phyloP scores from a whole-genome alignment of 2,888 invertebrate genomes.

The Mellilla xanthometata region DNA sequence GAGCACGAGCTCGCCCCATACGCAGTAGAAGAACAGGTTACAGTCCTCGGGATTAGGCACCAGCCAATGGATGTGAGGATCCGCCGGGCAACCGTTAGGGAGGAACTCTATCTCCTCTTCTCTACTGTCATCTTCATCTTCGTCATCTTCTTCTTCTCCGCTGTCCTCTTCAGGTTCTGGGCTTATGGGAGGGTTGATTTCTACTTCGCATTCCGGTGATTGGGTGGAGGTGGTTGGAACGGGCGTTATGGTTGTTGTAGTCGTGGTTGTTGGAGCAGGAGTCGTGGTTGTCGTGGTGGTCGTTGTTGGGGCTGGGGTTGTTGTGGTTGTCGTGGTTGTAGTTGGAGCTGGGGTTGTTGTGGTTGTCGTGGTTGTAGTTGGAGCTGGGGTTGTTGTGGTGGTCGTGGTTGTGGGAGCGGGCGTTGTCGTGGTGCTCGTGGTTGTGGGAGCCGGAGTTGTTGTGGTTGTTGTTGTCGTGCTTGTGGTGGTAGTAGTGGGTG shows the following conservation, averaged over 20 bases:
- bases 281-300: constrained; percentile 13
- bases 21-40: constrained; percentile 63
- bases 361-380: constrained; percentile 16
- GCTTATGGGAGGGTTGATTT: constrained; percentile 16
- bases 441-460: constrained; percentile 11
- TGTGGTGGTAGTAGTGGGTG: constrained; percentile 5
- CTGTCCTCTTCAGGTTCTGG: constrained; percentile 18
- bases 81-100: constrained; percentile 61
- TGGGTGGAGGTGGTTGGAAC: constrained; percentile 16
- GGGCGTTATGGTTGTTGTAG: constrained; percentile 16
- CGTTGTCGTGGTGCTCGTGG: background rate
- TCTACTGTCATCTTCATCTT: constrained; percentile 4
- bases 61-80: constrained; percentile 58
- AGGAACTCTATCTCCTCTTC: constrained; percentile 38
- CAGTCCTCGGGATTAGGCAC: constrained; percentile 56
- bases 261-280: constrained; percentile 8
- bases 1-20: constrained; percentile 51
- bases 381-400: constrained; percentile 19
- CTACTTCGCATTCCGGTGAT: constrained; percentile 20
- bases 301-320: constrained; percentile 15
- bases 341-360: constrained; percentile 19
- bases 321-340: constrained; percentile 11
- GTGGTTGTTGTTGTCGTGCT: constrained; percentile 12
- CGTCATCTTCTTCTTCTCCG: constrained; percentile 6
- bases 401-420: constrained; percentile 12